phyloP scores from a whole-genome alignment of 2,888 invertebrate genomes.

The Eudasyphora cyanicolor region DNA sequence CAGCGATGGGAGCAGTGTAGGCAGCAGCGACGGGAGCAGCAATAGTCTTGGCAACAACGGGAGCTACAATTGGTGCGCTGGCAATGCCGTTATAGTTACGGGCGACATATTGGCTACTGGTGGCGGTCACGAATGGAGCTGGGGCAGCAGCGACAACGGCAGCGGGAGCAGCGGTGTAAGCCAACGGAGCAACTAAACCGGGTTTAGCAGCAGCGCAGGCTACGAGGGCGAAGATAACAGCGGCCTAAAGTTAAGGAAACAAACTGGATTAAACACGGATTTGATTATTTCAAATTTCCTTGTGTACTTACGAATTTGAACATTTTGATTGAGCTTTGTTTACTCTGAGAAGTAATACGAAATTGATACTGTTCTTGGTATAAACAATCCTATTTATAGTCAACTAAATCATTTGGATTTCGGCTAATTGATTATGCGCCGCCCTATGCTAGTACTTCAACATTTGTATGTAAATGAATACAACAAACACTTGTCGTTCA shows the following conservation, averaged over 20 bases:
- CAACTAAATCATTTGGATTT: not conserved
- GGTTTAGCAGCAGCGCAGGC: constrained; percentile 70
- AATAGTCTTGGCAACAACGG: constrained; percentile 37
- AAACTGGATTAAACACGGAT: not conserved
- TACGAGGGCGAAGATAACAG: constrained; percentile 68
- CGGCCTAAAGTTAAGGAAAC: constrained; percentile 61
- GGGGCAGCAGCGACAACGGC: constrained; percentile 63
- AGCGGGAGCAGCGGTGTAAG: constrained; percentile 67
- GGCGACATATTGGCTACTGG: constrained; percentile 71
- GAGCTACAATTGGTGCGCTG: constrained; percentile 58
- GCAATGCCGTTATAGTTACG: constrained; percentile 70
- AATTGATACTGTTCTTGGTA: not conserved
- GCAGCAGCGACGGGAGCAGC: too few species aligned
- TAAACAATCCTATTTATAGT: not conserved
- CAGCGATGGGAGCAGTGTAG: constrained; percentile 36
- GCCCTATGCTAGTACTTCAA: too few species aligned
- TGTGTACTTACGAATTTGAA: constrained; percentile 48
- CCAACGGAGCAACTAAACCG: constrained; percentile 66
- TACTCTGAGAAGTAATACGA: not conserved
- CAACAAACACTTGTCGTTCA: too few species aligned
- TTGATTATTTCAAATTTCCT: not conserved
- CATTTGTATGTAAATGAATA: not conserved
- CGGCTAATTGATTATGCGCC: too few species aligned
- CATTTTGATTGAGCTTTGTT: not conserved
- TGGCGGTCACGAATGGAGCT: constrained; percentile 54